Evolutionary conservation across 2,113 vertebrate genomes (phyloP), one percentile per base, ranked within the genome.

Genomic region (Struthidea cinerea): DNA sequence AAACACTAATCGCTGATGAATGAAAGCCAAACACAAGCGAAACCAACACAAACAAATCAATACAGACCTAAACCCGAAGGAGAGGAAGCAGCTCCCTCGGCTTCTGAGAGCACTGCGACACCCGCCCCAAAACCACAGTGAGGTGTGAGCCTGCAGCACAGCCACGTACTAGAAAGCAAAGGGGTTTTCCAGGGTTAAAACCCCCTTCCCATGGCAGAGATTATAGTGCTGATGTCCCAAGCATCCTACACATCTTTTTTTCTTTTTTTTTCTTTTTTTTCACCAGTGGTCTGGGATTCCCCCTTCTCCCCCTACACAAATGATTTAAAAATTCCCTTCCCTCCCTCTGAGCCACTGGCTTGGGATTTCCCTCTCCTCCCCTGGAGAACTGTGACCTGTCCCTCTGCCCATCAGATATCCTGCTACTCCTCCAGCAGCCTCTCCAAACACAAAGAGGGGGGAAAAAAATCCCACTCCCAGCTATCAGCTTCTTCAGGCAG

Each of bases 21-120:
- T n/a, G 60, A 78, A 85, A 92, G 67, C 56, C 64, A 75, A 86
- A 78, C 69, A 67, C 39, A 46, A 90, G 69, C 0, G 3, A 88
- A 94, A 94, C 73, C 82, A 96, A 93, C 18, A 80, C 88, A 95
- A 93, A 93, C 87, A 77, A 75, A 95, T 94, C 95, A 13, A 96
- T 89, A 94, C 19, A 74, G 70, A 81, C 47, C 64, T 68, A 81
- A 80, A 93, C 21, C 24, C 26, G 22, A 46, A 67, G 76, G 60
- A 55, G 17, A 80, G 79, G 71, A 93, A 93, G 67, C 47, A 41
- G 79, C 78, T 73, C 74, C 19, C 61, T 50, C 8, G 0, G 82
- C 74, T 69, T 73, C 85, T 52, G 80, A 92, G 70, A 60, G 55
- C 1, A 0, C 55, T 6, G 10, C 32, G 6, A 86, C 53, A 74